A percentile compares a stretch with the other conserved stretches of the same genome.
Evolutionary conservation across 2,113 vertebrate genomes (phyloP).

Genomic region (Rafetus swinhoei): DNA sequence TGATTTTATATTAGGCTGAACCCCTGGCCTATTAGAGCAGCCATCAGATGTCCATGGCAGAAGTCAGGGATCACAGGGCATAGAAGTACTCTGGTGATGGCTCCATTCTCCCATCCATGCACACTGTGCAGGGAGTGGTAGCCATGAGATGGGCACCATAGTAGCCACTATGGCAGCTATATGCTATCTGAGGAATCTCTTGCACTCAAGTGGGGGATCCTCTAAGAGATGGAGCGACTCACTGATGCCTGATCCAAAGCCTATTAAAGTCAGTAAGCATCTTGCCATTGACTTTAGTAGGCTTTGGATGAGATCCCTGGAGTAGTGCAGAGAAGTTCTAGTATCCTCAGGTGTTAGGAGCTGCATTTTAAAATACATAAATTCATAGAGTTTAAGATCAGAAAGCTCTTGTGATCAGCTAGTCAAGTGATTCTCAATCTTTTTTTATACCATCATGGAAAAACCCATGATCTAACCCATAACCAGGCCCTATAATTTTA

Average conservation of each 20-base stretch:
- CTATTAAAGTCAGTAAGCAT: neutral
- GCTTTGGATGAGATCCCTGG: neutral
- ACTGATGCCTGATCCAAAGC: neutral
- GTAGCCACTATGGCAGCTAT: neutral
- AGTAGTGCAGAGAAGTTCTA: neutral
- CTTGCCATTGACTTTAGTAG: neutral
- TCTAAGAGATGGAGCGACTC: neutral
- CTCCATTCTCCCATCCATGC: neutral
- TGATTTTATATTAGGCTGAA: neutral
- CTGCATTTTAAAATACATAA: neutral
- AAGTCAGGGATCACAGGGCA: neutral
- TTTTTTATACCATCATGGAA: neutral
- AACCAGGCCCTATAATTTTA: neutral
- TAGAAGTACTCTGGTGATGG: neutral
- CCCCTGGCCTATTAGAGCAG: neutral
- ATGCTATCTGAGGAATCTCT: neutral
- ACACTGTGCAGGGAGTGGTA: neutral
- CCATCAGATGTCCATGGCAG: neutral
- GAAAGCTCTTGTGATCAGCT: neutral
- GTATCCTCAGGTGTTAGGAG: neutral
- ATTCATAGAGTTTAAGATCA: neutral
- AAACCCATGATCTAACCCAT: rapidly evolving
- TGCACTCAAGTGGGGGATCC: neutral
- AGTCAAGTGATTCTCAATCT: neutral
- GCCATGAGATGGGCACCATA: neutral